phyloP scores from a whole-genome alignment of 2,888 invertebrate species.

The Xylota sylvarum region DNA sequence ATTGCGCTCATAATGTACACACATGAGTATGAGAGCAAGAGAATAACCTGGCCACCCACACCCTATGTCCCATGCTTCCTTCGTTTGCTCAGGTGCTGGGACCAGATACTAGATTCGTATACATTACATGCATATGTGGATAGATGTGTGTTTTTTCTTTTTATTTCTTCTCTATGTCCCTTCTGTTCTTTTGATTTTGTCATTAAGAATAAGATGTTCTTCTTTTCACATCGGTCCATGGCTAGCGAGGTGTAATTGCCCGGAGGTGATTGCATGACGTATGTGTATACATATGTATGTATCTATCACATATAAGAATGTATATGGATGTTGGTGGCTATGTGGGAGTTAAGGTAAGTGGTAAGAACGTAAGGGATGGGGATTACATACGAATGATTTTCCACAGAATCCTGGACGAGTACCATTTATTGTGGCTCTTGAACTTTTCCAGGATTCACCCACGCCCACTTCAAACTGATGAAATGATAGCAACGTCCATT shows the following conservation, averaged over 20 bases:
- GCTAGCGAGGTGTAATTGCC: constrained; percentile 74
- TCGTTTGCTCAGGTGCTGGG: constrained; percentile 56
- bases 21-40: constrained; percentile 38
- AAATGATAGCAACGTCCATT: constrained; percentile 53
- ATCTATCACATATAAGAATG: background rate
- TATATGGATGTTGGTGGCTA: background rate
- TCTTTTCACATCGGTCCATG: constrained; percentile 59
- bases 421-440: constrained; percentile 59
- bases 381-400: constrained; percentile 30
- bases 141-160: constrained; percentile 24
- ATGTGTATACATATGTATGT: background rate
- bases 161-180: constrained; percentile 41
- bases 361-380: background rate
- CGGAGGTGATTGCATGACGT: constrained; percentile 63
- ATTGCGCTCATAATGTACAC: constrained; percentile 66
- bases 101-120: constrained; percentile 15
- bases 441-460: constrained; percentile 55
- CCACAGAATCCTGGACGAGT: constrained; percentile 46
- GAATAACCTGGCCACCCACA: constrained; percentile 32
- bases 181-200: constrained; percentile 67
- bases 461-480: constrained; percentile 48
- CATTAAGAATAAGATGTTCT: constrained; percentile 75
- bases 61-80: background rate
- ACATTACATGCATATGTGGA: constrained; percentile 34
- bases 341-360: constrained; percentile 9